phyloP scores from a whole-genome alignment of 2,113 vertebrate genomes.

The Tragelaphus imberbis region DNA sequence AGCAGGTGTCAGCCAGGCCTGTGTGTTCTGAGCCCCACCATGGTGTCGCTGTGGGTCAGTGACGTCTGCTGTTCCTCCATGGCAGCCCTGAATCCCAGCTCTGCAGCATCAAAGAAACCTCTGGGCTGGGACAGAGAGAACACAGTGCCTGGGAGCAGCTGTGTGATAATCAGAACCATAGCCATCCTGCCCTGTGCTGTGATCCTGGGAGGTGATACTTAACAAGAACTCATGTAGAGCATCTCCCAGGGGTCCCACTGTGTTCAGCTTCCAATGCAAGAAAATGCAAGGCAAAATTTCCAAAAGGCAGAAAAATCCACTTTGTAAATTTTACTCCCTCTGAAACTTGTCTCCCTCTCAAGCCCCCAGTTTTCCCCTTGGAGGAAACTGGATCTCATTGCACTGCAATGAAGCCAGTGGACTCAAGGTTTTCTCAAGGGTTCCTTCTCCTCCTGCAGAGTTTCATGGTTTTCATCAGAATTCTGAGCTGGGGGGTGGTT shows the following conservation, averaged over 20 bases:
- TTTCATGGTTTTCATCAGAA: not conserved
- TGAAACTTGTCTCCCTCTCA: accelerated
- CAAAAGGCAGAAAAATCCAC: not conserved
- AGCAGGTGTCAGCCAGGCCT: conserved; percentile 5
- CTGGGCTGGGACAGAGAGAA: not conserved
- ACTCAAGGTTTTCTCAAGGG: not conserved
- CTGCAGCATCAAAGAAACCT: not conserved
- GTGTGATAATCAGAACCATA: accelerated
- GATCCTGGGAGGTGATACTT: not conserved
- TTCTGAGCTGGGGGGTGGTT: not conserved
- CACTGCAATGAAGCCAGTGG: accelerated
- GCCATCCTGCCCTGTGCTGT: accelerated
- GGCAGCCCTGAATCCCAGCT: not conserved
- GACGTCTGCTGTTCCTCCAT: accelerated
- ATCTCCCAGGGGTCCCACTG: not conserved
- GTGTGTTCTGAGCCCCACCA: not conserved
- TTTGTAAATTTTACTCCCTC: not conserved
- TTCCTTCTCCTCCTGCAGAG: not conserved
- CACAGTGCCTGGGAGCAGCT: accelerated
- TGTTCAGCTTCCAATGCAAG: not conserved
- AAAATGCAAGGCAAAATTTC: not conserved
- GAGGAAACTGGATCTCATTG: accelerated
- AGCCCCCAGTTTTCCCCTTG: accelerated
- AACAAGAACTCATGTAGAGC: accelerated
- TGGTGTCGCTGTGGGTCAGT: accelerated